A percentile compares a stretch with the other conserved stretches of the same genome.
Conservation (phyloP, 2,113 vertebrate genomes). For the Colistium nudipinnis region DNA sequence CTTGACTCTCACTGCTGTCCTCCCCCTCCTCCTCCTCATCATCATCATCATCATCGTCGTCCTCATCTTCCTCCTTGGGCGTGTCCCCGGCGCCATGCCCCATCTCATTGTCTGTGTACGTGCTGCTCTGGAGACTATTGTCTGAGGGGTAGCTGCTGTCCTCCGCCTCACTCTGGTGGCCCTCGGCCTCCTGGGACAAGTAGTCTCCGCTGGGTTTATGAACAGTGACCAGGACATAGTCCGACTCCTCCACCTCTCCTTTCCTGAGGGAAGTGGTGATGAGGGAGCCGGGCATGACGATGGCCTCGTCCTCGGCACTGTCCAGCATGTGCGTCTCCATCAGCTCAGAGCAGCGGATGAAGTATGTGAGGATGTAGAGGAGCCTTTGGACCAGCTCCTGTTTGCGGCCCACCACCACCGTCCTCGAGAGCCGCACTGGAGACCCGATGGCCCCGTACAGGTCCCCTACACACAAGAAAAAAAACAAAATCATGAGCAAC, state of each 20-base stretch:
- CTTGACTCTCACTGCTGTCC: slow-evolving; percentile 72
- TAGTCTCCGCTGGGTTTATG: slow-evolving; percentile 92
- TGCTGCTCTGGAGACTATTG: slow-evolving; percentile 87
- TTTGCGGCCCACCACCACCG: slow-evolving; percentile 92
- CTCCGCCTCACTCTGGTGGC: slow-evolving; percentile 55
- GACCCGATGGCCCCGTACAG: slow-evolving; percentile 96
- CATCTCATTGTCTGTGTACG: slow-evolving; percentile 75
- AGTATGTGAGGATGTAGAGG: slow-evolving; percentile 97
- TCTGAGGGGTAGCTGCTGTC: slow-evolving; percentile 79
- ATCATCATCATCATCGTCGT: slow-evolving; percentile 58
- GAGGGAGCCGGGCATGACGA: slow-evolving; percentile 95
- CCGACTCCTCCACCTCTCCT: slow-evolving; percentile 96
- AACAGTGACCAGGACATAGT: slow-evolving; percentile 96
- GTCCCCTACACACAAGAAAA: slow-evolving; percentile 83
- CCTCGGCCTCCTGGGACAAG: slow-evolving; percentile 78
- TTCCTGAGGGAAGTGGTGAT: slow-evolving; percentile 96
- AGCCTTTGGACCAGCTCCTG: slow-evolving; percentile 96
- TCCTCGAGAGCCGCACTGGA: slow-evolving; percentile 92
- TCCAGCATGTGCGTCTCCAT: slow-evolving; percentile 95
- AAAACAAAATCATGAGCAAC: neutral
- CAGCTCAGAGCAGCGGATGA: slow-evolving; percentile 97
- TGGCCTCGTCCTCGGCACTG: slow-evolving; percentile 93
- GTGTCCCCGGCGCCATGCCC: slow-evolving; percentile 70
- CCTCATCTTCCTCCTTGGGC: slow-evolving; percentile 64
- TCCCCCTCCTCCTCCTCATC: slow-evolving; percentile 57